phyloP scores from a whole-genome alignment of 2,797 vertebrate genomes.

The Kryptopterus vitreolus region DNA sequence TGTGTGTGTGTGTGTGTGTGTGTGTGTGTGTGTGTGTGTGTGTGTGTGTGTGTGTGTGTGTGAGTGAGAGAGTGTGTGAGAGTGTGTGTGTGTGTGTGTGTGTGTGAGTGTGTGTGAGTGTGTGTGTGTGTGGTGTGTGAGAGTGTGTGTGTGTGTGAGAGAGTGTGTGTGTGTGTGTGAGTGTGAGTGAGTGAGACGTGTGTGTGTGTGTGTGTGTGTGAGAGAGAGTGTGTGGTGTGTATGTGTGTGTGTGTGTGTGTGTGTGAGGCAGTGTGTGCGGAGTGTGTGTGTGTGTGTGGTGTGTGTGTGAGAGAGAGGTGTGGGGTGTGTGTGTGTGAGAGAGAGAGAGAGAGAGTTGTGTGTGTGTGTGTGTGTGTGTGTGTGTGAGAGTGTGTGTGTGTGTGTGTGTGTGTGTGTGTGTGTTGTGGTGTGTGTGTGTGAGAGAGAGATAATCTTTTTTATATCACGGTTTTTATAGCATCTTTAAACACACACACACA shows the following conservation, averaged over 20 bases:
- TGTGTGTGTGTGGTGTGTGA: neutral
- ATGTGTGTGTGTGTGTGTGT: neutral
- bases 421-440: no score
- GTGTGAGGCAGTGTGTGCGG: slow-evolving; percentile 7
- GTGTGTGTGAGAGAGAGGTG: no score
- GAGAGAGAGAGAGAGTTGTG: no score
- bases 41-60: neutral
- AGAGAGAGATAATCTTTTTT: no score
- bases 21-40: neutral
- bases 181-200: neutral
- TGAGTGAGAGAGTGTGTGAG: slow-evolving; percentile 7
- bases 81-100: neutral
- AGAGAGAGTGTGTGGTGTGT: no score
- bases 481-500: neutral
- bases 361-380: no score
- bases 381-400: no score
- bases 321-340: no score
- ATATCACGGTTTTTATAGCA: no score
- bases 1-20: slow-evolving; percentile 1
- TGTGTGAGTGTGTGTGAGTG: neutral
- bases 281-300: no score
- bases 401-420: no score
- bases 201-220: neutral
- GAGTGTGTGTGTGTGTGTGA: neutral
- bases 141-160: no score